phyloP scores from a whole-genome alignment of 2,888 invertebrate species.

The Scaptomyza parva region DNA sequence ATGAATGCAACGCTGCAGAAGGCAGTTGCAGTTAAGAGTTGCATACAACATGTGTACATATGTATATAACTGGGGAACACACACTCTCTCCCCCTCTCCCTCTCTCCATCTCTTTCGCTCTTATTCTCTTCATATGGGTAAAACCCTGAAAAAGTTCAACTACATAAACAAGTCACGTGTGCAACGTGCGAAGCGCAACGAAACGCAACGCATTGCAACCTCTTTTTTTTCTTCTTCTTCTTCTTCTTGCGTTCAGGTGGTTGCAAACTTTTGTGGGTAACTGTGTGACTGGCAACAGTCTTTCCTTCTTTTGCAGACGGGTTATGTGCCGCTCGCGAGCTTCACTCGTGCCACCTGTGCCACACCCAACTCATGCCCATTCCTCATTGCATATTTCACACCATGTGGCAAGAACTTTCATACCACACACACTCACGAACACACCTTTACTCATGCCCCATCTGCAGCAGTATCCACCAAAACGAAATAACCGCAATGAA shows the following conservation, averaged over 20 bases:
- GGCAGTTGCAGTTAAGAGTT: conserved; percentile 8
- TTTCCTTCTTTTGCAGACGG: conserved; percentile 45
- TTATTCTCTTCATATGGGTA: background rate
- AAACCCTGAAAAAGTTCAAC: conserved; percentile 60
- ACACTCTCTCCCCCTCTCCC: too few species aligned
- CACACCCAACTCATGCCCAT: background rate
- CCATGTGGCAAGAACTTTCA: conserved; percentile 70
- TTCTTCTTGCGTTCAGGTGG: conserved; percentile 5
- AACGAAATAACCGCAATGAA: conserved; percentile 69
- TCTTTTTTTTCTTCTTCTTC: background rate
- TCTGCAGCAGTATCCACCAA: background rate
- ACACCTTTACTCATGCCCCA: background rate
- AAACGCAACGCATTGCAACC: conserved; percentile 45
- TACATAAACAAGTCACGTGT: conserved; percentile 83
- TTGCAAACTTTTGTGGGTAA: conserved; percentile 46
- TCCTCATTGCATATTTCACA: conserved; percentile 72
- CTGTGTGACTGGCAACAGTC: conserved; percentile 24
- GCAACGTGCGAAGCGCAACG: conserved; percentile 77
- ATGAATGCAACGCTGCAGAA: conserved; percentile 54
- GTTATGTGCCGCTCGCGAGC: conserved; percentile 67
- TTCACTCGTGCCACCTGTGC: conserved; percentile 62
- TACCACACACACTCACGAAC: background rate
- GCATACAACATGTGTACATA: conserved; percentile 30
- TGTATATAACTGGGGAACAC: conserved; percentile 4
- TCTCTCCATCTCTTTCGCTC: too few species aligned